Evolutionary conservation across 37 sponge, comb jelly and placozoan species (phyloP).

Genomic region (Aphrocallistes beatrix): DNA sequence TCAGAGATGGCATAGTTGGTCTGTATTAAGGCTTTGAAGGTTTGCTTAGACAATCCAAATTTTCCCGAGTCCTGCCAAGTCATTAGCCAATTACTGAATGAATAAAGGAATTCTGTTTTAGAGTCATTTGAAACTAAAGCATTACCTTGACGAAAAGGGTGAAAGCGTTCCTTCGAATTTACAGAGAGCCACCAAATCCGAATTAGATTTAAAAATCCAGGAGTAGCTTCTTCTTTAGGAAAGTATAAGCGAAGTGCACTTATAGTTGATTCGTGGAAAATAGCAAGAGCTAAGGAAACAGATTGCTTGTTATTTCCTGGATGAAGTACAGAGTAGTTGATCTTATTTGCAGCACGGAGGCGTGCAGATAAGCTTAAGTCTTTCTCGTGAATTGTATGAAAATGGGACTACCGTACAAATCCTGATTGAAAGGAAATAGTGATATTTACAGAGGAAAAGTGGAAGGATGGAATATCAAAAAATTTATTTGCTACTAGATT

Average conservation of each 20-base stretch:
- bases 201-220: not conserved
- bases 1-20: not conserved
- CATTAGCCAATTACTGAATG: not conserved
- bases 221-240: not conserved
- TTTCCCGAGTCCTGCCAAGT: not conserved
- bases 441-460: not conserved
- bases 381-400: not conserved
- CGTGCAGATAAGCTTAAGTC: conserved; percentile 6
- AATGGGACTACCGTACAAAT: not conserved
- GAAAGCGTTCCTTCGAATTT: not conserved
- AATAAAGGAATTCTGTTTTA: no score
- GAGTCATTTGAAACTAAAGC: not conserved
- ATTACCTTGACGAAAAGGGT: not conserved
- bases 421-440: not conserved
- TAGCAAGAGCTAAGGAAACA: not conserved
- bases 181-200: conserved; percentile 1
- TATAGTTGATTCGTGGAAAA: not conserved
- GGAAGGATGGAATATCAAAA: conserved; percentile 8
- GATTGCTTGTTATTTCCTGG: conserved; percentile 12
- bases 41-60: not conserved
- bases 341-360: conserved; percentile 8
- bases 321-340: not conserved
- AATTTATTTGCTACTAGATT: not conserved
- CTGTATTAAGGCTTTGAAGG: not conserved
- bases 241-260: not conserved